Evolutionary conservation across 2,888 invertebrate genomes (phyloP).

Genomic region (Drosophila helvetica): DNA sequence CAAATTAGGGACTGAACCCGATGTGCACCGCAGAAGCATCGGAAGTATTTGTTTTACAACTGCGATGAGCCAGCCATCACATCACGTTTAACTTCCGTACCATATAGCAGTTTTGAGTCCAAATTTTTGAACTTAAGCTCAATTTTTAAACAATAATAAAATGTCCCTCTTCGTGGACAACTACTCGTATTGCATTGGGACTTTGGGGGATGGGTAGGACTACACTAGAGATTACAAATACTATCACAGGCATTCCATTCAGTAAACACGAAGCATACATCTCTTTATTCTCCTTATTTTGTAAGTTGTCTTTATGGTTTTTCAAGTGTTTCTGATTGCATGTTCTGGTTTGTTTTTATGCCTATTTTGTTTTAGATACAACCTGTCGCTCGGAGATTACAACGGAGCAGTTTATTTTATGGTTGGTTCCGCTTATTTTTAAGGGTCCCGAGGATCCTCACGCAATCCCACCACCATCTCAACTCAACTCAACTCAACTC

Average conservation of each 20-base stretch:
- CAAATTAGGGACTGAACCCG: constrained; percentile 73
- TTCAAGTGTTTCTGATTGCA: constrained; percentile 35
- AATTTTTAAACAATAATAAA: not conserved
- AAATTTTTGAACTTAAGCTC: not conserved
- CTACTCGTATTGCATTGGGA: too few relatives aligned
- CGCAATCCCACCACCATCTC: constrained; percentile 20
- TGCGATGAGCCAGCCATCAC: constrained; percentile 21
- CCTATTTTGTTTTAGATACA: constrained; percentile 52
- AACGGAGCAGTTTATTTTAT: constrained; percentile 40
- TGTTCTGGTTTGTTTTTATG: constrained; percentile 30
- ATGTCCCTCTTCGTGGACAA: not conserved
- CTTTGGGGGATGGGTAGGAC: not conserved
- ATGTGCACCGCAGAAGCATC: constrained; percentile 38
- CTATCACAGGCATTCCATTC: too few relatives aligned
- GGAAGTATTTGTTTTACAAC: constrained; percentile 21
- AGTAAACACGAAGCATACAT: not conserved
- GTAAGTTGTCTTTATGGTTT: constrained; percentile 27
- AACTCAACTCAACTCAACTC: constrained; percentile 10
- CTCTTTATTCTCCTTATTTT: not conserved
- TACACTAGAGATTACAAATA: too few relatives aligned
- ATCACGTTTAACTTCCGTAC: not conserved
- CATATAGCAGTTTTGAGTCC: not conserved
- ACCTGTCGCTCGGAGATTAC: constrained; percentile 49
- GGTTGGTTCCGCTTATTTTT: constrained; percentile 43
- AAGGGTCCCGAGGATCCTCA: constrained; percentile 28